These are phyloP conservation scores for Colius striatus DNA, from an alignment of 2,113 vertebrate species.

Conservation along the genomic window DNA sequence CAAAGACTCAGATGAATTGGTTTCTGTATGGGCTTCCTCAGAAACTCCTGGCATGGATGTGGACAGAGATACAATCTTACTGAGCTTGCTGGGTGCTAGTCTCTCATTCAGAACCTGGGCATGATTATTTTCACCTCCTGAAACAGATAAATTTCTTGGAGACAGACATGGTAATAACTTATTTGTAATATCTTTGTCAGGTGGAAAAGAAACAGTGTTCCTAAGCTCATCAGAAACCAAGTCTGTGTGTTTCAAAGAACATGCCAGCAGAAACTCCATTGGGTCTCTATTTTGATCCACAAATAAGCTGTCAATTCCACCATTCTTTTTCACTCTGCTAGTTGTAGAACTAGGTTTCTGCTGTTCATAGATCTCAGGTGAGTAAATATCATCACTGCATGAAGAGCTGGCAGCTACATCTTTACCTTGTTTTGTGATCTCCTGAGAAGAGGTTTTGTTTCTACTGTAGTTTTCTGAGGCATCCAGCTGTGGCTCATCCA, in stretches of 20 bases:
- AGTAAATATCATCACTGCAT: not conserved
- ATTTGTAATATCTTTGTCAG: not conserved
- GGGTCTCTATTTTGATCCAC: not conserved
- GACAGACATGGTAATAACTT: not conserved
- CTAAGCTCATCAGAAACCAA: not conserved
- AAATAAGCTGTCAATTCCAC: not conserved
- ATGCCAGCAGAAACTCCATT: accelerated
- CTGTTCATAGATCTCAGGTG: not conserved
- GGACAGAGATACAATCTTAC: not conserved
- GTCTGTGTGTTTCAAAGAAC: not conserved
- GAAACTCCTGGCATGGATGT: not conserved
- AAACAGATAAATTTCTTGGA: not conserved
- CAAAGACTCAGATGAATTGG: not conserved
- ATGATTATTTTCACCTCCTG: not conserved
- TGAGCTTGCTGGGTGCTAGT: not conserved
- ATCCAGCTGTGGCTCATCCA: not conserved
- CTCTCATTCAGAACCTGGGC: not conserved
- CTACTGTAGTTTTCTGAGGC: not conserved
- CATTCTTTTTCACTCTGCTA: not conserved
- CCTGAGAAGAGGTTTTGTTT: not conserved
- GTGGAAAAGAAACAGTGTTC: not conserved
- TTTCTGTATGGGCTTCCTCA: not conserved
- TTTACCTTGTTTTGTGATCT: not conserved
- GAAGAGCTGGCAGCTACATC: not conserved
- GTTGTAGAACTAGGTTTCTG: not conserved